Base-by-base conservation (phyloP, 1,140 invertebrate species). In the Zaprionus kolodkinae region DNA sequence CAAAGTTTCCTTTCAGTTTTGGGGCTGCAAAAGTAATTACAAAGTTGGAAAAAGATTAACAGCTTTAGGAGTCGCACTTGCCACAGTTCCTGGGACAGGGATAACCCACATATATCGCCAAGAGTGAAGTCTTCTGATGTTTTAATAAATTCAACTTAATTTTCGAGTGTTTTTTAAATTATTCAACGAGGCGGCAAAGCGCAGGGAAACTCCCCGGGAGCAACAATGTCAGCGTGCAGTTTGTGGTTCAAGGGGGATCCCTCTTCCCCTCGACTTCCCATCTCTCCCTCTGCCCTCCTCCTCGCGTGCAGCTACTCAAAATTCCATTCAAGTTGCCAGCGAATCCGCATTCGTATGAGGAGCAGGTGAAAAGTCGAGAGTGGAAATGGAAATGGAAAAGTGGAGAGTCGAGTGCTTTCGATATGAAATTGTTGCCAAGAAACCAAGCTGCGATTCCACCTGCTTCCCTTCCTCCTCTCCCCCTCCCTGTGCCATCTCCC, bases 391-490 rank as follows among this genome's bases (percentile, higher is more conserved):
- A 36, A 11, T 50, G 57, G 52, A 7, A 45, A 45, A 45, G 62
- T 50, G 25, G 27, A 7, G 33, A 78, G 50, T 76, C 78, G 77
- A 86, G 82, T 81, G 82, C 43, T 54, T 66, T 33, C 54, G 64
- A 86, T 82, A 76, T 87, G 79, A 87, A 86, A 76, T 77, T 82
- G 45, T 86, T 87, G 79, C 79, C 83, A 81, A 87, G 83, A 79
- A 66, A 73, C 68, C 65, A 15, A 60, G 6, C 21, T 55, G 55
- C n/a, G 57, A 54, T 75, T 70, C 25, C 65, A 55, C 45, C 56
- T 72, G 33, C 64, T 13, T 56, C 15, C n/a, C 40, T 45, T 15
- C n/a, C n/a, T 6, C 9, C 30, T 13, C 30, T 21, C 38, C 69
- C 38, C 36, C 15, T n/a, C 57, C 67, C 64, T 45, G 66, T 64